phyloP scores from a whole-genome alignment of 1,140 invertebrate genomes.

The Drosophila hydei region DNA sequence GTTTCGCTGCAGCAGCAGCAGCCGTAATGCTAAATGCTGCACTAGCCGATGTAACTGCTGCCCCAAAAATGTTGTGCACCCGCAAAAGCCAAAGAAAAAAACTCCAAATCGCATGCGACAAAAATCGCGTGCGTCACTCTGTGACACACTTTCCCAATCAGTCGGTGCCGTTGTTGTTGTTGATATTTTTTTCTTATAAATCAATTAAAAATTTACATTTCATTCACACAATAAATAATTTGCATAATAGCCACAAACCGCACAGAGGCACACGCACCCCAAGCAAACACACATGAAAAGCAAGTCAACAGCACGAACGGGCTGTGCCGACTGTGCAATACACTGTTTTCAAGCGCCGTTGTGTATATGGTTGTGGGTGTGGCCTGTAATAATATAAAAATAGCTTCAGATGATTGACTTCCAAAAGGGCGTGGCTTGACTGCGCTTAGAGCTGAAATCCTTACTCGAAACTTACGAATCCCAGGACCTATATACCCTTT shows the following conservation, averaged over 20 bases:
- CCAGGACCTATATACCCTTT: background rate
- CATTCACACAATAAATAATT: slow-evolving; percentile 78
- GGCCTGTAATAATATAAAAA: too few species aligned
- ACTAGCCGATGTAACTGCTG: slow-evolving; percentile 5
- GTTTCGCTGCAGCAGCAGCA: slow-evolving; percentile 43
- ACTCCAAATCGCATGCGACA: slow-evolving; percentile 11
- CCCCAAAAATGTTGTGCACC: too few species aligned
- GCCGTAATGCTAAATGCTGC: slow-evolving; percentile 25
- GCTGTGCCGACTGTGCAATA: background rate
- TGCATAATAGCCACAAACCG: slow-evolving; percentile 62
- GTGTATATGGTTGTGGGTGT: too few species aligned
- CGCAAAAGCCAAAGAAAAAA: slow-evolving; percentile 19
- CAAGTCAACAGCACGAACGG: background rate
- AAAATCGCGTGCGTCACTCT: slow-evolving; percentile 58
- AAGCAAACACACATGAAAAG: slow-evolving; percentile 16
- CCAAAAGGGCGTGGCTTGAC: too few species aligned
- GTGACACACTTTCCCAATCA: slow-evolving; percentile 59
- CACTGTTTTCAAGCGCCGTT: background rate
- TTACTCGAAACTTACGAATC: too few species aligned
- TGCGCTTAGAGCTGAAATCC: background rate
- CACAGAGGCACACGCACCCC: slow-evolving; percentile 5
- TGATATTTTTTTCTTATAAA: slow-evolving; percentile 38
- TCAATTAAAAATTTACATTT: slow-evolving; percentile 82
- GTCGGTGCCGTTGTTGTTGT: background rate
- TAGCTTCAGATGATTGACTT: too few species aligned